Conservation (phyloP, 2,888 invertebrate genomes). For the Glaucopsyche alexis region DNA sequence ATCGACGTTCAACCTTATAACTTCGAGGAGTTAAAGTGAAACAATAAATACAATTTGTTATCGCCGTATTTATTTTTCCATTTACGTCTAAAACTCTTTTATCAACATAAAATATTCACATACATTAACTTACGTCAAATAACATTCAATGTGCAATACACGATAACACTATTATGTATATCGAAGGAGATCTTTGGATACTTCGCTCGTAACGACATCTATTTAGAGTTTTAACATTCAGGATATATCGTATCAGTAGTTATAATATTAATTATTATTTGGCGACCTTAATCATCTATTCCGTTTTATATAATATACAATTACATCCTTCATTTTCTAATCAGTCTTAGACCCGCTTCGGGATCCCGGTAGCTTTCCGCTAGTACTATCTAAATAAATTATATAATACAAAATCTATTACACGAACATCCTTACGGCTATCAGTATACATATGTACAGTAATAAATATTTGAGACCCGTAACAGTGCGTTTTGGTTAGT, state of each 20-base stretch:
- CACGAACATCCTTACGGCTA: constrained; percentile 55
- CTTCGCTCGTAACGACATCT: constrained; percentile 53
- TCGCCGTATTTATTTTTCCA: constrained; percentile 71
- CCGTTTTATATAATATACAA: constrained; percentile 69
- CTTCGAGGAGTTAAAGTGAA: constrained; percentile 41
- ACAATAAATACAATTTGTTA: constrained; percentile 60
- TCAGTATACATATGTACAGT: constrained; percentile 44
- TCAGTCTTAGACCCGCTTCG: constrained; percentile 74
- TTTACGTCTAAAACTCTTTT: constrained; percentile 64
- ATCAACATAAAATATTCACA: constrained; percentile 71
- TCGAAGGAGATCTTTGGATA: constrained; percentile 47
- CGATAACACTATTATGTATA: constrained; percentile 44
- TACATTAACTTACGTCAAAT: constrained; percentile 68
- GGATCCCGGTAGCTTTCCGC: constrained; percentile 76
- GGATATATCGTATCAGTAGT: constrained; percentile 57
- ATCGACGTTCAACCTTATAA: not conserved
- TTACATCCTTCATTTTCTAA: constrained; percentile 73
- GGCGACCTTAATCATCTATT: constrained; percentile 73
- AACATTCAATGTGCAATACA: constrained; percentile 66
- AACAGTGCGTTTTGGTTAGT: constrained; percentile 38
- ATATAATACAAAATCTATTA: constrained; percentile 79
- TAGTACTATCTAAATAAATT: constrained; percentile 73
- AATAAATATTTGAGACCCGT: constrained; percentile 43
- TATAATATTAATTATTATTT: constrained; percentile 71
- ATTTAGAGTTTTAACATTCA: constrained; percentile 68